These are phyloP conservation scores for Blennius ocellaris DNA, from an alignment of 2,113 vertebrate genomes.

Conservation along the genomic window DNA sequence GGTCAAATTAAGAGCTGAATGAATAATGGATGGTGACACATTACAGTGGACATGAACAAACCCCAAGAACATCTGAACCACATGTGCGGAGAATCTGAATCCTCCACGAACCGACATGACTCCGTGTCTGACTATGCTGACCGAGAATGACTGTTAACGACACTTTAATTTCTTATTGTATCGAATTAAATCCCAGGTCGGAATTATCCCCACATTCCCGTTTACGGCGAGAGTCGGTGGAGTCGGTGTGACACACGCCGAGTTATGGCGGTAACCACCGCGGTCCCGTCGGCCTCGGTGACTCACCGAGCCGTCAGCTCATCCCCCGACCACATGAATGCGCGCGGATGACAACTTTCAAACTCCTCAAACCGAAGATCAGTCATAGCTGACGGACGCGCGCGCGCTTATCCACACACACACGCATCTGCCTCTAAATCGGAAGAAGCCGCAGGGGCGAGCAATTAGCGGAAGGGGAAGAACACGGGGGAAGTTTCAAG, in stretches of 20 bases:
- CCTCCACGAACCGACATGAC: constrained; percentile 49
- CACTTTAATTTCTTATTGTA: constrained; percentile 49
- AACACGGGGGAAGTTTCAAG: constrained; percentile 7
- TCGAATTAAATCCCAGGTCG: constrained; percentile 48
- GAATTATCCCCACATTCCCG: constrained; percentile 55
- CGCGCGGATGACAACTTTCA: constrained; percentile 54
- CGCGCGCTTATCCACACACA: constrained; percentile 7
- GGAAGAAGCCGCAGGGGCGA: constrained; percentile 61
- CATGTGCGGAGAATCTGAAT: constrained; percentile 52
- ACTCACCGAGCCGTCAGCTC: constrained; percentile 66
- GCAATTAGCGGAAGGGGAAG: constrained; percentile 67
- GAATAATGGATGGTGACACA: constrained; percentile 46
- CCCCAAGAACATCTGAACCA: constrained; percentile 53
- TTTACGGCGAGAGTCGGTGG: constrained; percentile 30
- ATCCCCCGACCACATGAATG: constrained; percentile 64
- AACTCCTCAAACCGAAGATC: constrained; percentile 60
- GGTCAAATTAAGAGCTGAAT: constrained; percentile 39
- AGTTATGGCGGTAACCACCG: constrained; percentile 63
- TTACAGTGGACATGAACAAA: constrained; percentile 43
- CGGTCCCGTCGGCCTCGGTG: constrained; percentile 58
- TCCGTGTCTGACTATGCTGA: constrained; percentile 70
- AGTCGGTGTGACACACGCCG: constrained; percentile 11
- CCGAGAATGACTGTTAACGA: constrained; percentile 42
- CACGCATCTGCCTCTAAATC: constrained; percentile 67
- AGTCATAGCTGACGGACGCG: constrained; percentile 34